phyloP scores from a whole-genome alignment of 2,797 vertebrate species.

The Diplodus sargus region DNA sequence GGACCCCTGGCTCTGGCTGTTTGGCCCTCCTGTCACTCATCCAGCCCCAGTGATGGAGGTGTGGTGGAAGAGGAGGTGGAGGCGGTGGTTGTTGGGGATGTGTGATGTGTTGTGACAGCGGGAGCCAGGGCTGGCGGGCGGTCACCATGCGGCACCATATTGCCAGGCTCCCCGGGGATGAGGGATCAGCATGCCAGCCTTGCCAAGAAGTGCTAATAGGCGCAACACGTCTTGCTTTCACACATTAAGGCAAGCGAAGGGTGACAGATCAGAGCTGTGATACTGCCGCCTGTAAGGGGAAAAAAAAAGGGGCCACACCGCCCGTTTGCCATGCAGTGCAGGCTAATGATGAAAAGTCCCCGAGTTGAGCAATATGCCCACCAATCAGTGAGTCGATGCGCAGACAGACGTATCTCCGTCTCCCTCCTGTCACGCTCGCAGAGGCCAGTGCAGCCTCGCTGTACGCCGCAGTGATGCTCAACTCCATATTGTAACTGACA shows the following conservation, averaged over 20 bases:
- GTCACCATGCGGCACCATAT: conserved; percentile 88
- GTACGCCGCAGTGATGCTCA: conserved; percentile 43
- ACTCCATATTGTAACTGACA: conserved; percentile 78
- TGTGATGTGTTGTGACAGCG: conserved; percentile 88
- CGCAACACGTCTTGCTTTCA: conserved; percentile 93
- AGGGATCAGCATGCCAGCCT: conserved; percentile 88
- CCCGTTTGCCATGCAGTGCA: conserved; percentile 75
- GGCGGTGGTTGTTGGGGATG: conserved; percentile 69
- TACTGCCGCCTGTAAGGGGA: conserved; percentile 83
- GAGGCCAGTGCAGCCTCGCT: conserved; percentile 34
- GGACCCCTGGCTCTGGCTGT: conserved; percentile 52
- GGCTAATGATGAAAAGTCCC: conserved; percentile 80
- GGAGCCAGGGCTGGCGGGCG: conserved; percentile 83
- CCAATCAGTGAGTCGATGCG: conserved; percentile 59
- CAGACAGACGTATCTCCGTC: conserved; percentile 50
- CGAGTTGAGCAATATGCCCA: conserved; percentile 65
- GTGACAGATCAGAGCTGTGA: conserved; percentile 92
- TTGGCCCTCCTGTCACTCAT: conserved; percentile 63
- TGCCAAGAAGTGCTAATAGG: conserved; percentile 91
- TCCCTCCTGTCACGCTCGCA: conserved; percentile 17
- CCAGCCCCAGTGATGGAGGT: conserved; percentile 70
- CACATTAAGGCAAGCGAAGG: conserved; percentile 90
- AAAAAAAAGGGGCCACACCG: conserved; percentile 72
- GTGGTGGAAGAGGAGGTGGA: conserved; percentile 63
- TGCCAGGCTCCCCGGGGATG: conserved; percentile 86